These are phyloP conservation scores for Bombus confusus DNA, from an alignment of 1,140 invertebrate species.

Conservation along the genomic window DNA sequence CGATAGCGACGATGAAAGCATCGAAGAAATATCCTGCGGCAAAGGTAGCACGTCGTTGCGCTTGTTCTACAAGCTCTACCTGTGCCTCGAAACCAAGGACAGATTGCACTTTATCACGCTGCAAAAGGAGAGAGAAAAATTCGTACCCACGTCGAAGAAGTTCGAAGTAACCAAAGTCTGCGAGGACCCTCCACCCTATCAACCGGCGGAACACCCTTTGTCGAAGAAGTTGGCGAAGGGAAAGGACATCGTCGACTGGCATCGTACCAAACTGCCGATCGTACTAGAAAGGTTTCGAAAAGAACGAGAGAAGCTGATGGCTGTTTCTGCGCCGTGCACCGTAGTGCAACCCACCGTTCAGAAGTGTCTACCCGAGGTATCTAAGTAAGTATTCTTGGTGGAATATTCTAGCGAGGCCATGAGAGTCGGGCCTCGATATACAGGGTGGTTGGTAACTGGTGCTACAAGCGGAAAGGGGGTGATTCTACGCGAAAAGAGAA, in stretches of 20 bases:
- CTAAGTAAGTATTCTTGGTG: background rate
- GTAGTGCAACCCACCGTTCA: background rate
- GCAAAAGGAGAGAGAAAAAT: slow-evolving; percentile 79
- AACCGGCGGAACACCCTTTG: slow-evolving; percentile 73
- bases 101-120: slow-evolving; percentile 82
- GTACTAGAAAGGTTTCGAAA: slow-evolving; percentile 73
- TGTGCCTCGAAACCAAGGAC: slow-evolving; percentile 84
- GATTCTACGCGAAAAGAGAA: too few species aligned
- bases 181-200: slow-evolving; percentile 70
- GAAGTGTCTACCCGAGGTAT: background rate
- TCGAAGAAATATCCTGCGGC: slow-evolving; percentile 81
- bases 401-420: too few species aligned
- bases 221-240: slow-evolving; percentile 80
- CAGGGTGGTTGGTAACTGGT: too few species aligned
- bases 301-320: slow-evolving; percentile 75
- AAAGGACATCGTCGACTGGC: slow-evolving; percentile 82
- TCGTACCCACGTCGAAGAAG: slow-evolving; percentile 76
- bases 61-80: slow-evolving; percentile 85
- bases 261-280: slow-evolving; percentile 80
- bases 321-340: too few species aligned
- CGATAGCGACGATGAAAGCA: slow-evolving; percentile 78
- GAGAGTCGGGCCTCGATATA: too few species aligned
- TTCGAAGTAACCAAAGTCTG: slow-evolving; percentile 75
- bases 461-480: too few species aligned
- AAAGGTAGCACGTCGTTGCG: slow-evolving; percentile 81